These are phyloP conservation scores for Gambusia yucatana DNA, from an alignment of 2,797 vertebrate genomes.

Conservation along the genomic window DNA sequence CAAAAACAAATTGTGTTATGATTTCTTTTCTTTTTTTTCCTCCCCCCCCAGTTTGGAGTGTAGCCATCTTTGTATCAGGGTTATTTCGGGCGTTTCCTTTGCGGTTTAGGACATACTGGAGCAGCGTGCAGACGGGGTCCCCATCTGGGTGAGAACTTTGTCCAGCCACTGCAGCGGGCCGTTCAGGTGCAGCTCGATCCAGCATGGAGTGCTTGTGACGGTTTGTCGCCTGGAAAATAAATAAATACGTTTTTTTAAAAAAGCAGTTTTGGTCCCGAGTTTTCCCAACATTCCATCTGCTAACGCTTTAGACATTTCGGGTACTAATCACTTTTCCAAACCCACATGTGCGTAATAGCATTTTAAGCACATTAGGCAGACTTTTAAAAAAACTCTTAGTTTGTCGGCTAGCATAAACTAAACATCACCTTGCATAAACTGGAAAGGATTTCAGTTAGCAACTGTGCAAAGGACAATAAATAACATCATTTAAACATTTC, in stretches of 20 bases:
- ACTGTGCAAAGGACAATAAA: background rate
- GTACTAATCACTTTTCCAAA: background rate
- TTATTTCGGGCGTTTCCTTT: constrained; percentile 53
- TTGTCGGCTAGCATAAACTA: background rate
- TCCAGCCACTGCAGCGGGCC: constrained; percentile 98
- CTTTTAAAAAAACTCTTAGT: background rate
- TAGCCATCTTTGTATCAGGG: constrained; percentile 69
- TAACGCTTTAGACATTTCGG: background rate
- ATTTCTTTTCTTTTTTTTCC: constrained; percentile 19
- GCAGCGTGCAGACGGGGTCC: constrained; percentile 96
- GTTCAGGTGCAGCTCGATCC: constrained; percentile 98
- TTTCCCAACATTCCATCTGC: background rate
- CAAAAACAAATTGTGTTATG: constrained; percentile 82
- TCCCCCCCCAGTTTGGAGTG: constrained; percentile 56
- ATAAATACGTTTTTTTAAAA: background rate
- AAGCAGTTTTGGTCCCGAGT: background rate
- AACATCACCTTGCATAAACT: background rate
- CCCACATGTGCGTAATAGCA: background rate
- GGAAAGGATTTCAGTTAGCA: background rate
- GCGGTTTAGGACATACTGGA: constrained; percentile 97
- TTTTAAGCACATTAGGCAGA: background rate
- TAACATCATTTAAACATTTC: background rate
- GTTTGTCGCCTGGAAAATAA: constrained; percentile 89
- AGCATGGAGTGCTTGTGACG: constrained; percentile 98
- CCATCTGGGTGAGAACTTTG: constrained; percentile 99